Base-by-base conservation (phyloP, 2,113 vertebrate species). In the Gnathonemus echidnorhynchus region DNA sequence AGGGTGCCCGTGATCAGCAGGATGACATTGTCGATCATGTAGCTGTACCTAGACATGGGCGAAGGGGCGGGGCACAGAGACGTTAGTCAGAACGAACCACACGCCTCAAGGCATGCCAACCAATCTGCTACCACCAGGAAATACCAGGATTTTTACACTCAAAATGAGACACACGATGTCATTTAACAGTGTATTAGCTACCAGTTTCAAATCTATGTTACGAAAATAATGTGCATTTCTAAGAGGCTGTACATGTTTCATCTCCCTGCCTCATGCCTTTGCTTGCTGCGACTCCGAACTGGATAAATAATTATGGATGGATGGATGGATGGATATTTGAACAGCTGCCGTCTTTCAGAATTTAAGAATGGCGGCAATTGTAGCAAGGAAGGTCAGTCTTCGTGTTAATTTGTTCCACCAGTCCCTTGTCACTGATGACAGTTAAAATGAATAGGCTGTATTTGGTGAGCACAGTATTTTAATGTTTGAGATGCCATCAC, bases 11-110 rank as follows among this genome's bases (percentile, higher is more conserved):
- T 99, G 94, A 99, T 99, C 89, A 99, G 97, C 90, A 99, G 96
- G 94, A 99, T 99, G 92, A 99, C 98, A 0, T 99, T 99, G 94
- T 99, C 98, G 0, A 99, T 99, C 98, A 99, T 99, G 91, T 99
- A 99, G 95, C 98, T 99, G 96, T 99, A 99, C 91, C 98, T 99
- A 91, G 2, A n/a, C 56, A 42, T 46, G 8, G 31, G 19, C 58
- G 45, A 66, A 5, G 2, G 3, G n/a, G n/a, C 35, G 35, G 74
- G 35, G 27, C 62, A 70, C n/a, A 31, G 62, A 70, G 62, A 31
- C 9, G 1, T 3, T 10, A 27, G 24, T 27, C 10, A 66, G 3
- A 39, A 35, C 70, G 15, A 17, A 77, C 5, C 70, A 19, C 70
- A 17, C 39, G 74, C 13, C 74, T 6, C 5, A 17, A 80, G 13